phyloP scores from a whole-genome alignment of 2,888 invertebrate species.

The Caenorhabditis panamensis region DNA sequence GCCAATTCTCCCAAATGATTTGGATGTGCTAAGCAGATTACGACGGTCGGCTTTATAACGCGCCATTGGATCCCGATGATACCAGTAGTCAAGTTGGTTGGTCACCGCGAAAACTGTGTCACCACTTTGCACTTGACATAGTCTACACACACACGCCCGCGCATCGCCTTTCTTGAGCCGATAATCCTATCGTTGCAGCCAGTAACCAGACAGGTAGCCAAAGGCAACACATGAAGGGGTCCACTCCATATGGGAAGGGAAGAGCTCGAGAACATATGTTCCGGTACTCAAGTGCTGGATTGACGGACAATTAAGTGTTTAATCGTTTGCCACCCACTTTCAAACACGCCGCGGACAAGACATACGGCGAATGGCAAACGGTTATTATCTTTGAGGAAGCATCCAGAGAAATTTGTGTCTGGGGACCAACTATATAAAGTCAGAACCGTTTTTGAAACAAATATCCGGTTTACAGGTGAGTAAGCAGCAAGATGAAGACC shows the following conservation, averaged over 20 bases:
- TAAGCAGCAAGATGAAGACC: slow-evolving; percentile 32
- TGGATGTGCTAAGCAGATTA: slow-evolving; percentile 58
- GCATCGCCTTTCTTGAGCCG: slow-evolving; percentile 39
- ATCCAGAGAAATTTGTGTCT: neutral
- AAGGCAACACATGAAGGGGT: slow-evolving; percentile 9
- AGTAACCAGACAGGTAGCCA: slow-evolving; percentile 21
- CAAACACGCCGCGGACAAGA: slow-evolving; percentile 46
- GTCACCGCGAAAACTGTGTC: slow-evolving; percentile 52
- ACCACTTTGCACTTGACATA: slow-evolving; percentile 66
- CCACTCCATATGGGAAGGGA: slow-evolving; percentile 44
- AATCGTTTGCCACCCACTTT: slow-evolving; percentile 61
- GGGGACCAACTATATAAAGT: neutral
- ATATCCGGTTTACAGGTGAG: slow-evolving; percentile 27
- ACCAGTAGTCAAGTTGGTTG: slow-evolving; percentile 25
- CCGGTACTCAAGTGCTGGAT: slow-evolving; percentile 52
- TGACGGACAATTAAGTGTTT: slow-evolving; percentile 64
- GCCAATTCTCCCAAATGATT: slow-evolving; percentile 12
- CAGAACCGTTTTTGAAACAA: neutral
- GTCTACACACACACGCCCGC: slow-evolving; percentile 20
- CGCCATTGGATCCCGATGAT: slow-evolving; percentile 38
- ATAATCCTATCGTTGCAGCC: slow-evolving; percentile 54
- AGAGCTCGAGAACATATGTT: slow-evolving; percentile 56
- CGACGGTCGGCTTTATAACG: slow-evolving; percentile 52
- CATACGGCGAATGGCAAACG: slow-evolving; percentile 43
- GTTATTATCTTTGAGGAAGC: slow-evolving; percentile 1